Evolutionary conservation across 92 coral and sea anemone genomes (phyloP).

Genomic region (Porites lobata): DNA sequence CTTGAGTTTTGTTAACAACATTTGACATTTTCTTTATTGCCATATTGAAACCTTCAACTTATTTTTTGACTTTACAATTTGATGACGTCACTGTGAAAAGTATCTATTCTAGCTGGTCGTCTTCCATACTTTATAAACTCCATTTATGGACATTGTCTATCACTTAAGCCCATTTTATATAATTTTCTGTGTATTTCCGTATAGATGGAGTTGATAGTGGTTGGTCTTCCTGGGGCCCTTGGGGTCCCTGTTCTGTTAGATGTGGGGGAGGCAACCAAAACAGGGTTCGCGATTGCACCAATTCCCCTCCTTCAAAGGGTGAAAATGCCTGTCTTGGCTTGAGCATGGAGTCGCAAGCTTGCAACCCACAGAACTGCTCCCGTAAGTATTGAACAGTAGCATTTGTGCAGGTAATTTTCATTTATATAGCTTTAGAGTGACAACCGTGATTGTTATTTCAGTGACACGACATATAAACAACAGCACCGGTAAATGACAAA

Average conservation of each 20-base stretch:
- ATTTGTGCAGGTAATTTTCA: neutral
- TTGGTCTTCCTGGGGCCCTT: constrained; percentile 22
- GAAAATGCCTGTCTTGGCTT: constrained; percentile 7
- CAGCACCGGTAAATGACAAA: too few relatives aligned
- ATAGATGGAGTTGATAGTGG: constrained; percentile 12
- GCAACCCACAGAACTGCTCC: neutral
- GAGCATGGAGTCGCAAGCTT: neutral
- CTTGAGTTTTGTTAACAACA: too few relatives aligned
- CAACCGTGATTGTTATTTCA: too few relatives aligned
- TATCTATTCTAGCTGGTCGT: too few relatives aligned
- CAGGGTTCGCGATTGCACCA: constrained; percentile 19
- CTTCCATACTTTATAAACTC: too few relatives aligned
- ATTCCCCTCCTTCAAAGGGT: constrained; percentile 26
- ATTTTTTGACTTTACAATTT: too few relatives aligned
- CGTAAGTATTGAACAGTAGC: neutral
- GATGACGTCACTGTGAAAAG: too few relatives aligned
- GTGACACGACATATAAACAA: too few relatives aligned
- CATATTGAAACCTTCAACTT: too few relatives aligned
- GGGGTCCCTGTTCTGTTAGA: constrained; percentile 14
- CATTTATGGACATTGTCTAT: too few relatives aligned
- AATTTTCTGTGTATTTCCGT: neutral
- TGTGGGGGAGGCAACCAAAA: constrained; percentile 1
- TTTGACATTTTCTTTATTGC: too few relatives aligned
- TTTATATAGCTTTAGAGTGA: too few relatives aligned
- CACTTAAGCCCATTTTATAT: neutral